phyloP scores from a whole-genome alignment of 2,113 vertebrate genomes.

The Arvicanthis niloticus region DNA sequence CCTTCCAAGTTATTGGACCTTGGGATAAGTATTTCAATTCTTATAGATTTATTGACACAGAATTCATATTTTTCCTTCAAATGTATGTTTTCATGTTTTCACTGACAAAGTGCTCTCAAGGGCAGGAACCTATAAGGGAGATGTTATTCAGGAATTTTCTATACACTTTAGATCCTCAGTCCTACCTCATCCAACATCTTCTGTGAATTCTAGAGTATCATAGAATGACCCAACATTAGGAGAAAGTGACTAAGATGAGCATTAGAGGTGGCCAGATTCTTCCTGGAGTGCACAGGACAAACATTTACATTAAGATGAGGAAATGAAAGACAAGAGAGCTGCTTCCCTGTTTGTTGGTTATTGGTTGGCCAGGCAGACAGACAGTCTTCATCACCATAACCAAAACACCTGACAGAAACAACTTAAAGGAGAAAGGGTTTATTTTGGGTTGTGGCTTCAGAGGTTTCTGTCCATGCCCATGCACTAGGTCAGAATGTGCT shows the following conservation, averaged over 20 bases:
- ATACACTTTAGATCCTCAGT: background rate
- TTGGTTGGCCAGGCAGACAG: background rate
- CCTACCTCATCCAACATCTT: background rate
- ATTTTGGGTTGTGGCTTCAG: background rate
- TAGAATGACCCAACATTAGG: background rate
- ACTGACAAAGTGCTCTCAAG: background rate
- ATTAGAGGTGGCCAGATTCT: background rate
- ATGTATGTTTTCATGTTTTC: background rate
- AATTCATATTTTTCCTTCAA: constrained; percentile 1
- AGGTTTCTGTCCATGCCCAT: background rate
- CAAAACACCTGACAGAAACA: background rate
- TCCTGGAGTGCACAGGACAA: background rate
- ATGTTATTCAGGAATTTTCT: background rate
- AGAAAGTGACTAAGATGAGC: background rate
- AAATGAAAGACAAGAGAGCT: background rate
- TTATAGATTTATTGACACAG: background rate
- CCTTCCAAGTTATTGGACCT: background rate
- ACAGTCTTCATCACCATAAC: background rate
- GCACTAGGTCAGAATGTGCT: too few species aligned
- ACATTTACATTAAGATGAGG: background rate
- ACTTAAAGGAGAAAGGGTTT: background rate
- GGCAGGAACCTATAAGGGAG: background rate
- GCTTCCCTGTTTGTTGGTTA: background rate
- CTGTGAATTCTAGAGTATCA: background rate
- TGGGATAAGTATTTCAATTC: background rate